These are phyloP conservation scores for Lophura nycthemera DNA, from an alignment of 2,113 vertebrate genomes.

Conservation along the genomic window DNA sequence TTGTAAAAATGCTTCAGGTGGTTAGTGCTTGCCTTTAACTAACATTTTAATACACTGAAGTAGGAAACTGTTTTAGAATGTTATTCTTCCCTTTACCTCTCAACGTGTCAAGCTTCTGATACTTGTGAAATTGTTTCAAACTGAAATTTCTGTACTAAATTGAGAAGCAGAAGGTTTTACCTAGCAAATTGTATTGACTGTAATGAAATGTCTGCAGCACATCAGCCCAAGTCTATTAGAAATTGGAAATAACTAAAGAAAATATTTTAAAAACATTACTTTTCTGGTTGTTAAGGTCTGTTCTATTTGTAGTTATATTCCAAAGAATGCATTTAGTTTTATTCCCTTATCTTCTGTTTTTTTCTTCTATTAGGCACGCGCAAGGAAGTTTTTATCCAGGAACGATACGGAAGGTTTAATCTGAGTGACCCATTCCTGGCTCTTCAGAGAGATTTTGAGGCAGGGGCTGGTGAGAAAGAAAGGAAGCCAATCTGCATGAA, in stretches of 20 bases:
- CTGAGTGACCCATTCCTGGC: constrained; percentile 97
- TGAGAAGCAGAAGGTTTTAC: neutral
- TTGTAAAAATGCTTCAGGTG: neutral
- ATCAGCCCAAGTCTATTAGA: neutral
- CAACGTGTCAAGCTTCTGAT: neutral
- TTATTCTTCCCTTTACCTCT: neutral
- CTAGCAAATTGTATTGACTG: neutral
- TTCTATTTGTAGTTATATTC: neutral
- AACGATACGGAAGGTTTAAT: constrained; percentile 94
- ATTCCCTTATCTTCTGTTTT: neutral
- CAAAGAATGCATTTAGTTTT: constrained; percentile 7
- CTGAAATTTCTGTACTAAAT: neutral
- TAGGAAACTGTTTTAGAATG: neutral
- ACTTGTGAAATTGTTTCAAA: neutral
- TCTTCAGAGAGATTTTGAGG: constrained; percentile 94
- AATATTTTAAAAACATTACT: neutral
- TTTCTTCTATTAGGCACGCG: constrained; percentile 84
- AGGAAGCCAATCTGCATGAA: constrained; percentile 89
- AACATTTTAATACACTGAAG: neutral
- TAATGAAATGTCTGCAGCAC: neutral
- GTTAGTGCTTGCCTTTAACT: neutral
- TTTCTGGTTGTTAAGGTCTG: neutral
- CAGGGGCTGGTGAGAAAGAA: constrained; percentile 86
- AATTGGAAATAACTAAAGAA: neutral
- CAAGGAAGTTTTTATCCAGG: constrained; percentile 97